These are phyloP conservation scores for Apis dorsata DNA, from an alignment of 1,140 invertebrate genomes.

Conservation along the genomic window DNA sequence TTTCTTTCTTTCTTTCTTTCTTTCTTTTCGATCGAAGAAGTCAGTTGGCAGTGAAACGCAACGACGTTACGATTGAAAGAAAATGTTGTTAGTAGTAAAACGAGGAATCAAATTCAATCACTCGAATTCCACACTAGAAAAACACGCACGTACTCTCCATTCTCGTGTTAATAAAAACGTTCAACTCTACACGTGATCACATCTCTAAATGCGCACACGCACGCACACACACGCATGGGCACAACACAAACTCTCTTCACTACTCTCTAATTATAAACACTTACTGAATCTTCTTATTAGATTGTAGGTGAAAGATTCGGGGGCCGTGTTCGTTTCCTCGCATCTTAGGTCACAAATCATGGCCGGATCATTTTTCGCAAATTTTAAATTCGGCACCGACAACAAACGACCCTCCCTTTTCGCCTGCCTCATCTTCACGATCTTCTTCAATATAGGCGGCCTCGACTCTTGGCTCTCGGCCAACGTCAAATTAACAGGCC, in stretches of 20 bases:
- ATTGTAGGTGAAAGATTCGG: constrained; percentile 85
- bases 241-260: constrained; percentile 66
- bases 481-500: constrained; percentile 84
- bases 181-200: constrained; percentile 60
- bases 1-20: not conserved
- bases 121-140: not conserved
- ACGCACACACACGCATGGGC: constrained; percentile 47
- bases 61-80: constrained; percentile 40
- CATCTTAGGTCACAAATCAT: constrained; percentile 70
- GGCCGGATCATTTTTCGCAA: constrained; percentile 77
- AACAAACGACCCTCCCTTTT: constrained; percentile 86
- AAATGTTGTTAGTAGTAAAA: constrained; percentile 40
- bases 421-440: constrained; percentile 81
- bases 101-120: constrained; percentile 28
- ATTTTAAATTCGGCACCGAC: constrained; percentile 89
- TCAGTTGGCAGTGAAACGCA: constrained; percentile 33
- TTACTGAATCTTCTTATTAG: constrained; percentile 92
- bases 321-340: constrained; percentile 74
- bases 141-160: constrained; percentile 29
- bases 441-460: constrained; percentile 82
- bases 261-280: constrained; percentile 81
- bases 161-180: constrained; percentile 44
- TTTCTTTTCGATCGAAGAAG: constrained; percentile 2
- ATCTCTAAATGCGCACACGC: constrained; percentile 60
- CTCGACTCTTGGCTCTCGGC: constrained; percentile 80